A percentile compares a stretch with the other conserved stretches of the same genome.
These are phyloP conservation scores for Aplodontia rufa DNA, from an alignment of 2,113 vertebrate genomes.

Conservation along the genomic window DNA sequence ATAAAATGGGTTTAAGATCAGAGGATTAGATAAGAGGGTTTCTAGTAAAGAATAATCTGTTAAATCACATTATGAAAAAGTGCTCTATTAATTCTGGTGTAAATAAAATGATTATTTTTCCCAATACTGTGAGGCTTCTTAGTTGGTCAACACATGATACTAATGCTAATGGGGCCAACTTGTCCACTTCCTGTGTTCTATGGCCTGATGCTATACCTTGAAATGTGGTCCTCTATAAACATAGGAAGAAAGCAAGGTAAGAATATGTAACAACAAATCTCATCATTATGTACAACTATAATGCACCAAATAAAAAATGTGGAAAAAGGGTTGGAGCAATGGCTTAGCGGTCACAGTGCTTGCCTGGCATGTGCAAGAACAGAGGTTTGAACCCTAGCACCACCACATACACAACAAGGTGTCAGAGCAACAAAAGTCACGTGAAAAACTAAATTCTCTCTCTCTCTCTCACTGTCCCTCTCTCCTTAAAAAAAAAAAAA, in stretches of 20 bases:
- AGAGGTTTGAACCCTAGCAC: neutral
- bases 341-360: no score
- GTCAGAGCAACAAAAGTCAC: no score
- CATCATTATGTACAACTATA: no score
- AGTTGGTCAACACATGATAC: neutral
- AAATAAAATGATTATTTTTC: slow-evolving; percentile 12
- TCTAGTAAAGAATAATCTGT: neutral
- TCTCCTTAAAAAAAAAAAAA: neutral
- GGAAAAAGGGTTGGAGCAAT: no score
- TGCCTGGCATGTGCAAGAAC: no score
- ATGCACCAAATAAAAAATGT: neutral
- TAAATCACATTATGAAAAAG: neutral
- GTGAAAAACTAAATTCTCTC: no score
- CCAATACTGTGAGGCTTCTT: neutral
- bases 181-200: neutral
- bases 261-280: no score
- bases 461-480: no score
- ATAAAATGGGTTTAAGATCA: no score
- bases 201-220: neutral
- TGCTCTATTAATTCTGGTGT: neutral
- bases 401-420: no score
- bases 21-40: no score
- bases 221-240: neutral
- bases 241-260: neutral
- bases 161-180: neutral